Conservation (phyloP, 2,113 vertebrate species). For the Cochlearius cochlearius region DNA sequence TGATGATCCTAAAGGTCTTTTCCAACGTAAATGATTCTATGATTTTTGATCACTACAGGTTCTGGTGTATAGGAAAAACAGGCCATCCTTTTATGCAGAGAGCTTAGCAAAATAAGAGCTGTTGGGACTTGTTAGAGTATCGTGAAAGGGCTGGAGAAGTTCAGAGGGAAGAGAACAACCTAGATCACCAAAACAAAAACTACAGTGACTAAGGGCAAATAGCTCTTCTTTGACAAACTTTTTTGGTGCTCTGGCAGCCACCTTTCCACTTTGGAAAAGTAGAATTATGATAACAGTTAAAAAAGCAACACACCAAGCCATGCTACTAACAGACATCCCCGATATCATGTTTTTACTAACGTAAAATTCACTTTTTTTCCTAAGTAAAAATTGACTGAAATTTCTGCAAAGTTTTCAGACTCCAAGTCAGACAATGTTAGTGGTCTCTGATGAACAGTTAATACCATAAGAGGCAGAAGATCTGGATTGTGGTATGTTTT, state of each 20-base stretch:
- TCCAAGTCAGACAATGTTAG: background rate
- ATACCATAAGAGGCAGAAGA: background rate
- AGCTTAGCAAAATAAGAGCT: background rate
- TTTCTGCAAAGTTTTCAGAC: background rate
- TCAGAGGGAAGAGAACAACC: background rate
- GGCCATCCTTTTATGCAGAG: background rate
- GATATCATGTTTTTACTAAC: background rate
- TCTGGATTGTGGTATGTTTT: background rate
- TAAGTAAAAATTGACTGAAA: background rate
- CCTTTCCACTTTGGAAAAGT: background rate
- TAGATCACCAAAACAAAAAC: background rate
- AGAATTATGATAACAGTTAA: background rate
- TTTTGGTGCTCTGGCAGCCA: background rate
- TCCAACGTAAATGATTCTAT: too few relatives aligned
- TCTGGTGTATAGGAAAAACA: background rate
- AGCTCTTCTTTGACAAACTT: background rate
- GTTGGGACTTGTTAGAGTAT: background rate
- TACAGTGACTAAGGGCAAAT: background rate
- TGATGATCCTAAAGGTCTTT: too few relatives aligned
- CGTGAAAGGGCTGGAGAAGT: background rate
- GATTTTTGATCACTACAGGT: background rate
- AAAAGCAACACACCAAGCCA: background rate
- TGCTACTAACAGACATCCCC: background rate
- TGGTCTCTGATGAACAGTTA: background rate
- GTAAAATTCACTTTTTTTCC: background rate